Conservation (phyloP, 2,888 invertebrate species). For the Oscheius sp. region DNA sequence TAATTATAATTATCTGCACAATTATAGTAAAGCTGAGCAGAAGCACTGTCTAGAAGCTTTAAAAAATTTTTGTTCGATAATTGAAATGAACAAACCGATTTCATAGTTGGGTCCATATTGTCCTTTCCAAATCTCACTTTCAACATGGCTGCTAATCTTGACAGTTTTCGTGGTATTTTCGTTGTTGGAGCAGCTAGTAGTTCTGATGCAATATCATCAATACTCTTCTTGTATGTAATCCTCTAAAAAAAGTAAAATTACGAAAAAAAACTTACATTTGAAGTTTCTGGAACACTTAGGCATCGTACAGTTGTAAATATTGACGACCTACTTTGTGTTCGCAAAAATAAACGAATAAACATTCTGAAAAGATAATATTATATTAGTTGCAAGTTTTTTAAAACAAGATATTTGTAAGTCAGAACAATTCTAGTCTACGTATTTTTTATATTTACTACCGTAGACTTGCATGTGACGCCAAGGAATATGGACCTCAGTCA, state of each 20-base stretch:
- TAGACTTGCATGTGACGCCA: constrained; percentile 8
- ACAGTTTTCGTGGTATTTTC: constrained; percentile 37
- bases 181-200: constrained; percentile 31
- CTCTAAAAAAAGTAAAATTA: not conserved
- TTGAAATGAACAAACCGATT: constrained; percentile 22
- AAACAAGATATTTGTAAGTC: not conserved
- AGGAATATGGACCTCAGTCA: not conserved
- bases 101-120: constrained; percentile 47
- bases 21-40: constrained; percentile 63
- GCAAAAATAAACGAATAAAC: too few species aligned
- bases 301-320: too few species aligned
- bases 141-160: constrained; percentile 43
- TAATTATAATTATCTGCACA: constrained; percentile 67
- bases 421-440: not conserved
- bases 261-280: constrained; percentile 3
- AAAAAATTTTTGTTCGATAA: not conserved
- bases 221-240: not conserved
- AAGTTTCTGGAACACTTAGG: too few species aligned
- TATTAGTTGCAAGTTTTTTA: not conserved
- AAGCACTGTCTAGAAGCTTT: constrained; percentile 54
- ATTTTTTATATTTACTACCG: not conserved
- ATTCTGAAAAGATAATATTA: not conserved
- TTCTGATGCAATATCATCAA: constrained; percentile 24
- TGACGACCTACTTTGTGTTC: too few species aligned
- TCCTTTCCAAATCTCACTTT: constrained; percentile 46